Conservation (phyloP, 2,113 vertebrate species). For the Chlorocebus sabaeus region DNA sequence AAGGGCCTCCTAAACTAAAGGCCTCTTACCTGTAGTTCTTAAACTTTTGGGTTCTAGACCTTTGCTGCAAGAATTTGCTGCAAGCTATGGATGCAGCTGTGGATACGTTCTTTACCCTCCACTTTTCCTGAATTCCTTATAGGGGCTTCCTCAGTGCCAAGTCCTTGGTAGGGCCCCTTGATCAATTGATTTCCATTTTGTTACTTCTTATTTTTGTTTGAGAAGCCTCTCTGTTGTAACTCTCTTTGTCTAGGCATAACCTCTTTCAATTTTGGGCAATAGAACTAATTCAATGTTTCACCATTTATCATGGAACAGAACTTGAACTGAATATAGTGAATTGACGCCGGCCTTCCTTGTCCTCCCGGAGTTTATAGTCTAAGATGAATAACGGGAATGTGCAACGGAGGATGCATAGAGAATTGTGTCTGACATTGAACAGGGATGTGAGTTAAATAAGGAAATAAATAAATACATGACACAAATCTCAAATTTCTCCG, state of each 20-base stretch:
- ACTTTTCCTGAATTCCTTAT: not conserved
- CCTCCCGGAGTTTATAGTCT: not conserved
- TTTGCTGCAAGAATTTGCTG: not conserved
- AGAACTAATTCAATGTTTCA: not conserved
- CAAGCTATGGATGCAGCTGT: not conserved
- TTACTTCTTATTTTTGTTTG: slow-evolving; percentile 39
- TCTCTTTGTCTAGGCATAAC: not conserved
- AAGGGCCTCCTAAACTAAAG: not conserved
- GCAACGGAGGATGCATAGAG: not conserved
- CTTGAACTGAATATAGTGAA: not conserved
- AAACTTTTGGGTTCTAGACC: not conserved
- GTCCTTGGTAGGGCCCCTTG: not conserved
- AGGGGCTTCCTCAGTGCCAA: not conserved
- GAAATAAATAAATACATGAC: slow-evolving; percentile 6
- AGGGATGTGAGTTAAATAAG: slow-evolving; percentile 16
- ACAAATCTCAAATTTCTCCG: not conserved
- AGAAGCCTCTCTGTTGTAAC: not conserved
- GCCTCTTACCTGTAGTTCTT: not conserved
- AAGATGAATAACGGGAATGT: not conserved
- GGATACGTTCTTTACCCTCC: not conserved
- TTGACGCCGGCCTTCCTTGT: not conserved
- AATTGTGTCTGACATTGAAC: not conserved
- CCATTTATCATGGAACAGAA: slow-evolving; percentile 18
- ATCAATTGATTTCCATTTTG: not conserved
- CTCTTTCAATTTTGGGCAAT: not conserved